Conservation (phyloP, 2,113 vertebrate species). For the Morone chrysops region DNA sequence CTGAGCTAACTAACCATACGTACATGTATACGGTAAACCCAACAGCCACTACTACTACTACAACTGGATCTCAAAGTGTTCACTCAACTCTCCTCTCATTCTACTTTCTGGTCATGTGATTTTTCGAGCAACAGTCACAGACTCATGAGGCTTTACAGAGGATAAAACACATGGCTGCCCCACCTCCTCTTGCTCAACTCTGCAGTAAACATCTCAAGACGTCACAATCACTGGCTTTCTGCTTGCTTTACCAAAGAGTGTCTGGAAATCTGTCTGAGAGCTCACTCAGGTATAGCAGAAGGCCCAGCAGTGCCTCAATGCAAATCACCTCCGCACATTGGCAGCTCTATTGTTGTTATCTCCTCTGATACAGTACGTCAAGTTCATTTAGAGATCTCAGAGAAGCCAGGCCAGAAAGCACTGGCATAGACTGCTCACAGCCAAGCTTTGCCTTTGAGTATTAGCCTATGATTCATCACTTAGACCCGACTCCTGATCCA, state of each 20-base stretch:
- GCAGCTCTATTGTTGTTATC: conserved; percentile 73
- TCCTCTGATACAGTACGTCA: conserved; percentile 75
- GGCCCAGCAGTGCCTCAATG: conserved; percentile 62
- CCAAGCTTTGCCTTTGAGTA: conserved; percentile 45
- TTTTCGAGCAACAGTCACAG: conserved; percentile 41
- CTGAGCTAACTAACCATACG: not conserved
- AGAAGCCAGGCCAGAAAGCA: conserved; percentile 44
- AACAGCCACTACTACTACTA: conserved; percentile 6
- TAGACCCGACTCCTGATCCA: conserved; percentile 28
- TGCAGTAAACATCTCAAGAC: conserved; percentile 67
- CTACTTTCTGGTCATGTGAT: conserved; percentile 49
- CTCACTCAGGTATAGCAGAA: conserved; percentile 69
- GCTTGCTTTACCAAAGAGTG: conserved; percentile 63
- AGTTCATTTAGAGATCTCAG: conserved; percentile 67
- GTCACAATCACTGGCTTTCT: conserved; percentile 50
- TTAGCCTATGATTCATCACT: conserved; percentile 53
- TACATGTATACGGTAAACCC: not conserved
- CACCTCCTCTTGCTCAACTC: conserved; percentile 36
- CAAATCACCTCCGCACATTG: conserved; percentile 67
- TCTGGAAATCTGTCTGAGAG: conserved; percentile 65
- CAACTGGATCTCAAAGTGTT: conserved; percentile 36
- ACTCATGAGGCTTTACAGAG: conserved; percentile 30
- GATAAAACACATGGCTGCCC: conserved; percentile 23
- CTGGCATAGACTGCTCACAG: conserved; percentile 26
- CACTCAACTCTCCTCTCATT: conserved; percentile 34